A percentile compares a stretch with the other conserved stretches of the same genome.
These are phyloP conservation scores for Catharus minimus DNA, from an alignment of 2,113 vertebrate species.

Conservation along the genomic window DNA sequence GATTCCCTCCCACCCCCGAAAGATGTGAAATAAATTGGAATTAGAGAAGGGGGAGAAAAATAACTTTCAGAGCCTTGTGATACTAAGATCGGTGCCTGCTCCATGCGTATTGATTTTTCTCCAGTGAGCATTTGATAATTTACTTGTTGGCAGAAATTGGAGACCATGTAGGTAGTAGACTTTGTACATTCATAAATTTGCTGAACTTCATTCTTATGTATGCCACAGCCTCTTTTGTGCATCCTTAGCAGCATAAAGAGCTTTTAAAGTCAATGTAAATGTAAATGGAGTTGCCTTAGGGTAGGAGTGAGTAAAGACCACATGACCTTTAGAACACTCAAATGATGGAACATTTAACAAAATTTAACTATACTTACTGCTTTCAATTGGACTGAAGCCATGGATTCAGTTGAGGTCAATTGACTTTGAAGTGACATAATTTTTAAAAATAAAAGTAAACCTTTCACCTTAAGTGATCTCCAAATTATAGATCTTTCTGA, in stretches of 20 bases:
- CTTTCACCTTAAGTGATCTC: neutral
- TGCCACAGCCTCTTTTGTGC: neutral
- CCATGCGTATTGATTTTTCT: neutral
- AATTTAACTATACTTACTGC: neutral
- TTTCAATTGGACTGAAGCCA: neutral
- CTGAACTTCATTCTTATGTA: neutral
- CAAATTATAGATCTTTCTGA: neutral
- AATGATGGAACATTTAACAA: neutral
- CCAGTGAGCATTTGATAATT: neutral
- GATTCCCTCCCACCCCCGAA: accelerated
- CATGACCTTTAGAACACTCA: neutral
- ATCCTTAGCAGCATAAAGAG: neutral
- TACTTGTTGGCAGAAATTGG: neutral
- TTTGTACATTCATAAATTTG: neutral
- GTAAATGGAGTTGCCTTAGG: neutral
- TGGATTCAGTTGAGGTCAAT: neutral
- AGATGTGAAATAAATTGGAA: neutral
- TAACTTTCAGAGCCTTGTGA: neutral
- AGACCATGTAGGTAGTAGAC: neutral
- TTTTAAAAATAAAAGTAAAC: neutral
- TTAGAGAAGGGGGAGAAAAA: neutral
- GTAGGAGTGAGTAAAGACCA: neutral
- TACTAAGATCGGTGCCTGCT: neutral
- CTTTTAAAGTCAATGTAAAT: neutral
- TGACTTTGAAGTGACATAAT: neutral